phyloP scores from a whole-genome alignment of 2,113 vertebrate species.

The Spermophilus dauricus region DNA sequence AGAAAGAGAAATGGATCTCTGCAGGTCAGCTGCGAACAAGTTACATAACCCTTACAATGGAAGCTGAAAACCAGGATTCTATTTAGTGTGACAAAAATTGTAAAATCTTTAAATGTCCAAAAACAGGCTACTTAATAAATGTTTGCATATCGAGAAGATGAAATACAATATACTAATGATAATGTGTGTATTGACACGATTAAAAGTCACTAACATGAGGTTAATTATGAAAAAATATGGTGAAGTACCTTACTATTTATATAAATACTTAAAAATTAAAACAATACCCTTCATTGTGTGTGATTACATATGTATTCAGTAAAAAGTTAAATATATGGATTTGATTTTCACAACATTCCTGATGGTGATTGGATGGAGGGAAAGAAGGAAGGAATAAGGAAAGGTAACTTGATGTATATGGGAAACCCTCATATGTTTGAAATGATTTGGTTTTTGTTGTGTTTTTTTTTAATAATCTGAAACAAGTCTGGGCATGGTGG shows the following conservation, averaged over 20 bases:
- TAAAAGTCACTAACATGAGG: background rate
- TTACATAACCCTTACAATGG: background rate
- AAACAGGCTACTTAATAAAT: background rate
- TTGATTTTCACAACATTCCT: slow-evolving; percentile 19
- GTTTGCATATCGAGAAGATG: background rate
- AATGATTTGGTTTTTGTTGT: background rate
- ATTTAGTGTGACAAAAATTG: background rate
- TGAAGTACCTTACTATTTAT: background rate
- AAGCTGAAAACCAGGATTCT: background rate
- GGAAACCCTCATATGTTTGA: background rate
- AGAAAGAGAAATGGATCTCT: background rate
- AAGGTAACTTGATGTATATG: background rate
- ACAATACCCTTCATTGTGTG: background rate
- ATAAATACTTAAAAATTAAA: slow-evolving; percentile 40
- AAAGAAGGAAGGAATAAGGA: background rate
- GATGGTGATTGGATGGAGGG: background rate
- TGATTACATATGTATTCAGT: background rate
- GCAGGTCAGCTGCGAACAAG: background rate
- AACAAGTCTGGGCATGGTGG: background rate
- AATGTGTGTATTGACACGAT: background rate
- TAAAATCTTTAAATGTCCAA: background rate
- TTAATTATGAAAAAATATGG: background rate
- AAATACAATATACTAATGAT: slow-evolving; percentile 23
- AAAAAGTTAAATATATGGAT: background rate
- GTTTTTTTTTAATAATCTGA: background rate